A percentile compares a stretch with the other conserved stretches of the same genome.
phyloP scores from a whole-genome alignment of 1,140 invertebrate genomes.

The Pararge aegeria region DNA sequence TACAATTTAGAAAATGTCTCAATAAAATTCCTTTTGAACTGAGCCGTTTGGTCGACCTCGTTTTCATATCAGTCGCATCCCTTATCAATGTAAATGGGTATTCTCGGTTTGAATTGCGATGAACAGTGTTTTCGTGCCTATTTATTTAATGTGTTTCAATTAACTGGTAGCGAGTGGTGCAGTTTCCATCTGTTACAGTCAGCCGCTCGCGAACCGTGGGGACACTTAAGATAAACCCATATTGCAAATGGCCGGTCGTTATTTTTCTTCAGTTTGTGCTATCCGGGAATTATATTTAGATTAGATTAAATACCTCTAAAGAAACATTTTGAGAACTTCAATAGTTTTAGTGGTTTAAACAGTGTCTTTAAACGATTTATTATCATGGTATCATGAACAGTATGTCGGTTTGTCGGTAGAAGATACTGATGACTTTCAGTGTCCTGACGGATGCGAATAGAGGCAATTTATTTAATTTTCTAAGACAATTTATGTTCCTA shows the following conservation, averaged over 20 bases:
- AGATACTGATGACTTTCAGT: too few relatives aligned
- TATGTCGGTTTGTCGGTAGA: too few relatives aligned
- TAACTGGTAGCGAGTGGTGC: constrained; percentile 36
- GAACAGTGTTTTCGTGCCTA: constrained; percentile 40
- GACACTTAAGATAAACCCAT: constrained; percentile 22
- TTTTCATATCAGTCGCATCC: constrained; percentile 15
- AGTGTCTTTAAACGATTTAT: too few relatives aligned
- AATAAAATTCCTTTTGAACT: too few relatives aligned
- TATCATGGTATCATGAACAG: too few relatives aligned
- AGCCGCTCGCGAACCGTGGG: constrained; percentile 11
- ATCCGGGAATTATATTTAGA: not conserved
- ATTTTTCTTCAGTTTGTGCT: not conserved
- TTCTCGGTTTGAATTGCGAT: constrained; percentile 40
- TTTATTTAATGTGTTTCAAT: constrained; percentile 50
- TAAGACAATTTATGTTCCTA: too few relatives aligned
- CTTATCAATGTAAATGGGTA: constrained; percentile 40
- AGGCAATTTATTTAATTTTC: too few relatives aligned
- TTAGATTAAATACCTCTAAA: not conserved
- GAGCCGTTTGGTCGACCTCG: too few relatives aligned
- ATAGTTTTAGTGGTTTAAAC: too few relatives aligned
- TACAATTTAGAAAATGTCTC: too few relatives aligned
- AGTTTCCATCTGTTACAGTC: constrained; percentile 42
- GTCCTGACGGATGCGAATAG: too few relatives aligned
- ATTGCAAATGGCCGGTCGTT: constrained; percentile 3
- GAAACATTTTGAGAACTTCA: not conserved